Conservation (phyloP, 2,797 vertebrate species). For the Parauchenoglanis ngamensis region DNA sequence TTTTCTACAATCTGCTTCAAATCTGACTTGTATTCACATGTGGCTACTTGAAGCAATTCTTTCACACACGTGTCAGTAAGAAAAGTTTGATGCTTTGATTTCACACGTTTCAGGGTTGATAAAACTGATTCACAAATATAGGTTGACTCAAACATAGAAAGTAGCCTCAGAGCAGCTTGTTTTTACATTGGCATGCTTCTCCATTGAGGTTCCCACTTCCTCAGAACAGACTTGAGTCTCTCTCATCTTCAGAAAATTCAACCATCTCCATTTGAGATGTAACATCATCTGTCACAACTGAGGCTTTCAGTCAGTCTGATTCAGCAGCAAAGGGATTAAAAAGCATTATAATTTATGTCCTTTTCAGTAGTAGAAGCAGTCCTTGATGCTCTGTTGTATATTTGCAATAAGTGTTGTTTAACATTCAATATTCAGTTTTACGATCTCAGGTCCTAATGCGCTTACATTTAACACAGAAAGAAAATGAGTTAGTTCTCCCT, state of each 20-base stretch:
- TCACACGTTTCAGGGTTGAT: conserved; percentile 18
- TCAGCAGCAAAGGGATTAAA: conserved; percentile 11
- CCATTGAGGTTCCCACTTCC: neutral
- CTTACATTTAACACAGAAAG: no score
- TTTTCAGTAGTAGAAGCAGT: no score
- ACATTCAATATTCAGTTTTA: no score
- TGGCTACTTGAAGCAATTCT: neutral
- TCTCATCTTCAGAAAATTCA: conserved; percentile 33
- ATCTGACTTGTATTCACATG: neutral
- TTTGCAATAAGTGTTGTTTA: no score
- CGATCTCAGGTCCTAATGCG: no score
- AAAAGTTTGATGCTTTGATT: conserved; percentile 35
- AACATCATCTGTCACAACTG: conserved; percentile 29
- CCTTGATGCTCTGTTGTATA: no score
- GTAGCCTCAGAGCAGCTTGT: conserved; percentile 30
- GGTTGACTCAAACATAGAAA: conserved; percentile 46
- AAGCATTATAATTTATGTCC: no score
- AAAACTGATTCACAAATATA: conserved; percentile 40
- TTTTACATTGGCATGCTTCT: conserved; percentile 33
- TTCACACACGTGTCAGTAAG: neutral
- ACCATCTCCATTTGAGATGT: conserved; percentile 30
- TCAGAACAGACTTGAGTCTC: conserved; percentile 3
- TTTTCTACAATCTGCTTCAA: conserved; percentile 1
- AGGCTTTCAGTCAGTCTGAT: conserved; percentile 30
- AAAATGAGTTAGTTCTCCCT: no score